Conservation (phyloP, 2,113 vertebrate species). For the Phrynosoma platyrhinos region DNA sequence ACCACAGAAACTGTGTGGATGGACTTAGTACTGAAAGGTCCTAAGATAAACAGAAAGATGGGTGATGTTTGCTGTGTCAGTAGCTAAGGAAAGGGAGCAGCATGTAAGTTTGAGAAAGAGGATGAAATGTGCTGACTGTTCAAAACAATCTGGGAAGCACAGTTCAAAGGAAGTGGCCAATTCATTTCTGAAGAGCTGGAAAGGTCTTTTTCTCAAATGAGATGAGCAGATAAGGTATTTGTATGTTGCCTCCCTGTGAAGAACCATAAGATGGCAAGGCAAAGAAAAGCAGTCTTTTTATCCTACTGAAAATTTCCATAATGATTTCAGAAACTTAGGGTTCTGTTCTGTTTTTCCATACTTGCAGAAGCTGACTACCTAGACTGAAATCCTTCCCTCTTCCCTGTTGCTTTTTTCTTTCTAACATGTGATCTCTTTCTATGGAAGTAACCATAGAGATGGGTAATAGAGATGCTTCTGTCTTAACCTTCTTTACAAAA, state of each 20-base stretch:
- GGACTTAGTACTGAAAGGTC: not conserved
- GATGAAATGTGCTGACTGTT: conserved; percentile 26
- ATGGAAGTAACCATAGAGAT: conserved; percentile 72
- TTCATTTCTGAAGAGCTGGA: not conserved
- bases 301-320: conserved; percentile 2
- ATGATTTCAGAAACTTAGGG: conserved; percentile 14
- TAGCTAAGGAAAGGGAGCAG: conserved; percentile 1
- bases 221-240: not conserved
- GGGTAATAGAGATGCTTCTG: not conserved
- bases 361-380: conserved; percentile 1
- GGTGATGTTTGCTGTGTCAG: not conserved
- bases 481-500: not conserved
- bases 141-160: not conserved
- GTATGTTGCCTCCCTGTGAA: fast-evolving
- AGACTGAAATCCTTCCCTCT: not conserved
- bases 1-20: not conserved
- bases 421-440: conserved; percentile 21
- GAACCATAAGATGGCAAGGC: not conserved
- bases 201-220: not conserved
- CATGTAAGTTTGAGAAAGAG: not conserved
- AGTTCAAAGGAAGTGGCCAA: not conserved
- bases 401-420: conserved; percentile 36
- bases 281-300: fast-evolving
- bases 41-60: not conserved
- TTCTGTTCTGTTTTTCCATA: not conserved